phyloP scores from a whole-genome alignment of 2,113 vertebrate genomes.

The Entomyzon cyanotis region DNA sequence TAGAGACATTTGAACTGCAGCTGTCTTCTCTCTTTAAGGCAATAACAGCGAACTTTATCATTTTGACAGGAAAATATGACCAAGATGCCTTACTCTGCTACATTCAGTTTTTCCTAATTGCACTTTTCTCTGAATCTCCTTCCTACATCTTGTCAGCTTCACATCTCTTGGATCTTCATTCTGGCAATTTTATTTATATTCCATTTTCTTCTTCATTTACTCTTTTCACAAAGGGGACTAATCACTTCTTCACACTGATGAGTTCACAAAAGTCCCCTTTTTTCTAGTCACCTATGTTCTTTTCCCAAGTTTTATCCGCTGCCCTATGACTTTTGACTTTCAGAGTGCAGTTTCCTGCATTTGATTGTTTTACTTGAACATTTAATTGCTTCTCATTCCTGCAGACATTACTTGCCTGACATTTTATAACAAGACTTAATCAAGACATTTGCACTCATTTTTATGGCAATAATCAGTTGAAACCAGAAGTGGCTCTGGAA shows the following conservation, averaged over 20 bases:
- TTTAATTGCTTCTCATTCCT: constrained; percentile 31
- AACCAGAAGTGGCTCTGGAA: background rate
- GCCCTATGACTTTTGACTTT: constrained; percentile 1
- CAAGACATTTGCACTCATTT: background rate
- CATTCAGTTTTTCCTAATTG: background rate
- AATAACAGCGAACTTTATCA: background rate
- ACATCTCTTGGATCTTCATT: background rate
- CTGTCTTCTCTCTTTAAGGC: background rate
- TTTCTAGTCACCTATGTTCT: background rate
- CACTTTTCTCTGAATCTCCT: background rate
- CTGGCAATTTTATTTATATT: background rate
- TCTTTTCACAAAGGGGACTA: background rate
- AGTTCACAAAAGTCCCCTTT: background rate
- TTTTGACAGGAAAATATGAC: background rate
- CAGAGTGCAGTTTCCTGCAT: background rate
- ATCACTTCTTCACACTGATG: background rate
- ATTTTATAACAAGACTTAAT: constrained; percentile 29
- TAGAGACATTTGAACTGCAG: background rate
- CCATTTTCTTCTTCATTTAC: background rate
- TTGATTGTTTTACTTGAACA: constrained; percentile 8
- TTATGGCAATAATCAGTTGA: background rate
- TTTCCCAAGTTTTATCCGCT: background rate
- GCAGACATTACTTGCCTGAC: background rate
- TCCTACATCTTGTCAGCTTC: background rate
- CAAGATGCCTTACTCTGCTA: background rate